Percentiles rank a stretch among this genome's conserved stretches.
phyloP scores from a whole-genome alignment of 2,113 vertebrate species.

The Paradoxurus hermaphroditus region DNA sequence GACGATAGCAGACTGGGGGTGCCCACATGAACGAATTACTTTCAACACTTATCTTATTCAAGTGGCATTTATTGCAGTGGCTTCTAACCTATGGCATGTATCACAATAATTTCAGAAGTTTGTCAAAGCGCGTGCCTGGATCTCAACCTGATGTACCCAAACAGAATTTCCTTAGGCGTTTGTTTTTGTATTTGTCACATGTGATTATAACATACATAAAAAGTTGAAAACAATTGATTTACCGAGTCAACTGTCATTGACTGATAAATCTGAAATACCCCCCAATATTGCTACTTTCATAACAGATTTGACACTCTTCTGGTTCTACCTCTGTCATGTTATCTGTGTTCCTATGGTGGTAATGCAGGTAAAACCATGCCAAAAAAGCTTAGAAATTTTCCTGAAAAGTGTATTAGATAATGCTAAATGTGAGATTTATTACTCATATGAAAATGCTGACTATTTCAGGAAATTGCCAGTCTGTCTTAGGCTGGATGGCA shows the following conservation, averaged over 20 bases:
- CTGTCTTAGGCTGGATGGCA: not conserved
- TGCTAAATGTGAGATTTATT: not conserved
- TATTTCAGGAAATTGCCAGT: constrained; percentile 26
- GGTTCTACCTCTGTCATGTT: not conserved
- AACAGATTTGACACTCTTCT: not conserved
- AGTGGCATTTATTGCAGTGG: not conserved
- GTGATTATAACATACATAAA: not conserved
- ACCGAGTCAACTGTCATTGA: not conserved
- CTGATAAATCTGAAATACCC: not conserved
- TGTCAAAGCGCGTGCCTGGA: not conserved
- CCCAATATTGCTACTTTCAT: not conserved
- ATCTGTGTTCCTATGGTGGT: not conserved
- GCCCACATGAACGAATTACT: not conserved
- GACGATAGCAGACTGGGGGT: not conserved
- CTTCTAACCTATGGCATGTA: not conserved
- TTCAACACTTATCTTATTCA: not conserved
- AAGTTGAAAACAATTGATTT: not conserved
- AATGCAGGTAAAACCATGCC: not conserved
- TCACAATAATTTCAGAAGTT: not conserved
- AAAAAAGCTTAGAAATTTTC: not conserved
- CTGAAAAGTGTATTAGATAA: not conserved
- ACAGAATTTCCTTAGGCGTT: not conserved
- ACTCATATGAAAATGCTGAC: not conserved
- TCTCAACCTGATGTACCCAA: not conserved
- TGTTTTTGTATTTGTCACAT: not conserved